Conservation (phyloP, 2,113 vertebrate species). For the Chascanopsetta lugubris region DNA sequence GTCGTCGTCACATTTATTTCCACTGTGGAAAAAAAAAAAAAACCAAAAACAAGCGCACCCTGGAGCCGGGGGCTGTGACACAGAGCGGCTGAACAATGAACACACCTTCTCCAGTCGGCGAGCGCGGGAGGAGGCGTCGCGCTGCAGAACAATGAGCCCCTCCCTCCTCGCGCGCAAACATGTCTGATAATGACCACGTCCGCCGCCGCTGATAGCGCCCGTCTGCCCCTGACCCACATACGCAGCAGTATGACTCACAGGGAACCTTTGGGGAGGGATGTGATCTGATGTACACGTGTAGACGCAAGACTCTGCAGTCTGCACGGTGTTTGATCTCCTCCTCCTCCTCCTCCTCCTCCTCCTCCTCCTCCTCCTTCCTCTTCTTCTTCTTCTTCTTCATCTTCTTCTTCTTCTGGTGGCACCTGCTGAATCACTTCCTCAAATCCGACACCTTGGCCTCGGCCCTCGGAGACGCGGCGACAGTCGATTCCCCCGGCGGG, state of each 20-base stretch:
- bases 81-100: slow-evolving; percentile 70
- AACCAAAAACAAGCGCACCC: not conserved
- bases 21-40: slow-evolving; percentile 7
- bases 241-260: slow-evolving; percentile 54
- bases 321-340: slow-evolving; percentile 10
- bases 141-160: slow-evolving; percentile 73
- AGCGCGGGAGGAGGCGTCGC: slow-evolving; percentile 55
- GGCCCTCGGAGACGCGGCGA: slow-evolving; percentile 85
- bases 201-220: slow-evolving; percentile 58
- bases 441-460: too few species aligned
- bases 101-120: slow-evolving; percentile 72
- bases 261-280: slow-evolving; percentile 48
- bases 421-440: too few species aligned
- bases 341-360: slow-evolving; percentile 27
- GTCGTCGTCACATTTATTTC: not conserved
- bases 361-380: too few species aligned
- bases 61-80: slow-evolving; percentile 47
- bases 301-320: slow-evolving; percentile 3
- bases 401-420: too few species aligned
- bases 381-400: too few species aligned
- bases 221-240: slow-evolving; percentile 67
- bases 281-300: slow-evolving; percentile 36
- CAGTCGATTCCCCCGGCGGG: slow-evolving; percentile 82
- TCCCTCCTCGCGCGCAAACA: slow-evolving; percentile 68
- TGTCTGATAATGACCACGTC: slow-evolving; percentile 76